A percentile compares a stretch with the other conserved stretches of the same genome.
Conservation (phyloP, 2,888 invertebrate species). For the Trichopoda pennipes region DNA sequence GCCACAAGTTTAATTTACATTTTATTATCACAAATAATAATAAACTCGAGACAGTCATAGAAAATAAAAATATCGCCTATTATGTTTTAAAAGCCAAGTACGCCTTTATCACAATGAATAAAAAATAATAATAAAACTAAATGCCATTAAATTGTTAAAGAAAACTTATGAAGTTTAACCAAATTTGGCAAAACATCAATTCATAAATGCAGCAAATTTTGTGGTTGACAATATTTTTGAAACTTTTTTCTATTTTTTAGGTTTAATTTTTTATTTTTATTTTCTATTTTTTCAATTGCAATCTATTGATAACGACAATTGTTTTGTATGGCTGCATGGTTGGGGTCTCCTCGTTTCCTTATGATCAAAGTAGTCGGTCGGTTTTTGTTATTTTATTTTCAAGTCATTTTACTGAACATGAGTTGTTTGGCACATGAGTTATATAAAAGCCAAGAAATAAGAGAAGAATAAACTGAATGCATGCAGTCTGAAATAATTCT, state of each 20-base stretch:
- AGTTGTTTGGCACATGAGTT: slow-evolving; percentile 50
- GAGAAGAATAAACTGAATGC: neutral
- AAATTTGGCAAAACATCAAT: slow-evolving; percentile 70
- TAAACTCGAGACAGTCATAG: slow-evolving; percentile 5
- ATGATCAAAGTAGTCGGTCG: slow-evolving; percentile 59
- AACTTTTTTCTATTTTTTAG: neutral
- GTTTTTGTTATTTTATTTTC: slow-evolving; percentile 37
- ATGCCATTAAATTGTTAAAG: slow-evolving; percentile 42
- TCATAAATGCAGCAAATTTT: slow-evolving; percentile 60
- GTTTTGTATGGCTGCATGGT: slow-evolving; percentile 23
- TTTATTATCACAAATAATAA: slow-evolving; percentile 50
- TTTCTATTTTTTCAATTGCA: slow-evolving; percentile 63
- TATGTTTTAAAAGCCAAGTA: slow-evolving; percentile 25
- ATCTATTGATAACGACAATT: slow-evolving; percentile 63
- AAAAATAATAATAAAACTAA: slow-evolving; percentile 17
- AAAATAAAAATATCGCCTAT: slow-evolving; percentile 37
- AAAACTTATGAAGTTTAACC: slow-evolving; percentile 69
- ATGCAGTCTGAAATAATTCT: slow-evolving; percentile 45
- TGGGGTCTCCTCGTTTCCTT: slow-evolving; percentile 28
- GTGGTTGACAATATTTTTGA: slow-evolving; percentile 46
- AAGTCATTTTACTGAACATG: slow-evolving; percentile 48
- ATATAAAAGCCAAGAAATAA: slow-evolving; percentile 16
- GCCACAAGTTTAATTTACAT: slow-evolving; percentile 52
- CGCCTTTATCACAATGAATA: slow-evolving; percentile 37
- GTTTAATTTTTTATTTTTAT: slow-evolving; percentile 22